Base-by-base conservation (phyloP, 1,140 invertebrate genomes). In the Lerema accius region DNA sequence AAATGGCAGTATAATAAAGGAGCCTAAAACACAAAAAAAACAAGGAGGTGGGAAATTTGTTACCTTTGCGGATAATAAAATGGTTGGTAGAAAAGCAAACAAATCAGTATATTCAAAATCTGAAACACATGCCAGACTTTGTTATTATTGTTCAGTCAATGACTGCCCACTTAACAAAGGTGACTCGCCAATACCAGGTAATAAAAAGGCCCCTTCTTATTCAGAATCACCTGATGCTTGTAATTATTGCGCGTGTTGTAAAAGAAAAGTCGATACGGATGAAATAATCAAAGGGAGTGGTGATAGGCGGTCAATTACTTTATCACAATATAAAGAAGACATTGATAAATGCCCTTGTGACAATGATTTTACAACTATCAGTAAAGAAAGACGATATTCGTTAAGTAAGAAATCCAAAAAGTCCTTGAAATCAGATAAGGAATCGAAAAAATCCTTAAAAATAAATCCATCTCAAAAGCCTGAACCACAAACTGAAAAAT, bases 281-380 rank as follows among this genome's bases (percentile, higher is more conserved):
- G 66, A 72, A 37, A 43, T 69, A 7, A 28, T 19, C 4, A 69
- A 66, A 64, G 69, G 53, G 56, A 60, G 63, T 15, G 72, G 72
- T 26, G 72, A 74, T 59, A 49, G 32, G 28, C 13, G 9, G 26
- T 13, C 19, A 63, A 28, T 37, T 37, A 16, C 37, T 13, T 28
- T 23, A 48, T 48, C 45, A 48, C 45, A 28, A 17, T 11, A 48
- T 4, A 37, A 37, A 11, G 10, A 11, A n/a, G 35, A 32, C 9
- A 32, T 11, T 11, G 35, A 37, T 2, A 37, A 0, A n/a, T 37
- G 35, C 35, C 35, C 35, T 11, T 37, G 35, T 37, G n/a, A n/a
- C 35, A 11, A n/a, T 11, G n/a, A 37, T 1, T 11, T n/a, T 11
- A 11, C 4, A 4, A 11, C 3, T 11, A n/a, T 11, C 2, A 2